Conservation (phyloP, 2,888 invertebrate genomes). For the Drosophila ustulata region DNA sequence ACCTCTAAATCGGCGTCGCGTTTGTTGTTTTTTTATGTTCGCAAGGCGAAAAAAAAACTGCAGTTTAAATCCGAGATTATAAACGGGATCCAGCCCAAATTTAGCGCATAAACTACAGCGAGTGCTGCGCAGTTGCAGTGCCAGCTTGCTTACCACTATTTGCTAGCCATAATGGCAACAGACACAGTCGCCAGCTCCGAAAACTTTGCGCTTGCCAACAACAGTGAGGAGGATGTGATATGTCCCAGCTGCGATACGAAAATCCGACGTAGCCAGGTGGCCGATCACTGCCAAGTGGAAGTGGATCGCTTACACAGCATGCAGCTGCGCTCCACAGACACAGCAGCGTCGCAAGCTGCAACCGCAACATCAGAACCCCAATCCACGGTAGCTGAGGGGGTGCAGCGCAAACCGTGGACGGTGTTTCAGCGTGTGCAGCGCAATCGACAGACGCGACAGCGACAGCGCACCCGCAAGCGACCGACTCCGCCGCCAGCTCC, state of each 20-base stretch:
- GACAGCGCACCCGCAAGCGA: conserved; percentile 89
- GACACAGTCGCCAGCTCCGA: conserved; percentile 65
- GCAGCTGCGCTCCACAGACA: conserved; percentile 39
- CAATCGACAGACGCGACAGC: conserved; percentile 88
- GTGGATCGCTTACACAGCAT: conserved; percentile 88
- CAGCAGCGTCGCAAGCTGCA: not conserved
- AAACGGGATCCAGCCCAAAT: conserved; percentile 40
- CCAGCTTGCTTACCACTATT: conserved; percentile 34
- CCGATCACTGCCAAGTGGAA: conserved; percentile 92
- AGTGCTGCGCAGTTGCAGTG: conserved; percentile 17
- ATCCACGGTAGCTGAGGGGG: conserved; percentile 19
- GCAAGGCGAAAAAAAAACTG: conserved; percentile 26
- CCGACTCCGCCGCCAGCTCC: conserved; percentile 52
- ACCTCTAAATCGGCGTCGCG: conserved; percentile 54
- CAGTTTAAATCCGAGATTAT: conserved; percentile 53
- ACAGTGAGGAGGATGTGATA: conserved; percentile 85
- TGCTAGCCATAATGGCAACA: conserved; percentile 59
- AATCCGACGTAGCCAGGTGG: conserved; percentile 92
- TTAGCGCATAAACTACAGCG: conserved; percentile 8
- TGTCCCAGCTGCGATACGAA: conserved; percentile 96
- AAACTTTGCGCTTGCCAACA: conserved; percentile 54
- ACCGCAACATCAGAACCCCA: not conserved
- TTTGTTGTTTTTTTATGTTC: conserved; percentile 55
- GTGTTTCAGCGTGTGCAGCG: conserved; percentile 90
- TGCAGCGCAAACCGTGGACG: conserved; percentile 87